These are phyloP conservation scores for Xenopus petersii DNA, from an alignment of 2,797 vertebrate species.

Conservation along the genomic window DNA sequence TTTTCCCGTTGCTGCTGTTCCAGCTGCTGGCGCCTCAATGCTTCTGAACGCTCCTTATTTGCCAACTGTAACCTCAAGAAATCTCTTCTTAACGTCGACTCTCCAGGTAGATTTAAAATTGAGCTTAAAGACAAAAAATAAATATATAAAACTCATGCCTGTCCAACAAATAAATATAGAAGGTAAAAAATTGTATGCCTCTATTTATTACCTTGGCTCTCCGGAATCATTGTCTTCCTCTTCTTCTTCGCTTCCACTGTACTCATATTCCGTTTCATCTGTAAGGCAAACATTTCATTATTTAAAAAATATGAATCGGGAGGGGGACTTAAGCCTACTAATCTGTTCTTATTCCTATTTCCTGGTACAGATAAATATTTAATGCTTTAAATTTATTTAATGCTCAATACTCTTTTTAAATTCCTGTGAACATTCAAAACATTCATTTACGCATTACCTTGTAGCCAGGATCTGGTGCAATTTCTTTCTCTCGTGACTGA, in stretches of 20 bases:
- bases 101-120: conserved; percentile 94
- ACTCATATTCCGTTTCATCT: conserved; percentile 97
- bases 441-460: too few relatives aligned
- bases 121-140: conserved; percentile 68
- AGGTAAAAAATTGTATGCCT: neutral
- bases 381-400: too few relatives aligned
- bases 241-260: conserved; percentile 95
- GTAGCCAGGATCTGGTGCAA: too few relatives aligned
- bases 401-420: too few relatives aligned
- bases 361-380: too few relatives aligned
- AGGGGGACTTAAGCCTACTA: too few relatives aligned
- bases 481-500: too few relatives aligned
- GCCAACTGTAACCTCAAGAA: conserved; percentile 94
- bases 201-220: conserved; percentile 79
- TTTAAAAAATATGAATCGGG: too few relatives aligned
- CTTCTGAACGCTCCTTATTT: conserved; percentile 95
- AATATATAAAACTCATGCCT: fast-evolving
- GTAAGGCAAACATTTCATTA: conserved; percentile 35
- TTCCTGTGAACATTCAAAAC: too few relatives aligned
- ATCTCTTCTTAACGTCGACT: conserved; percentile 91
- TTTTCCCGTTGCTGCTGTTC: conserved; percentile 95
- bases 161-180: neutral
- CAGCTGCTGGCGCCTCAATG: conserved; percentile 88
- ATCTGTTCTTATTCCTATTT: too few relatives aligned
- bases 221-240: conserved; percentile 91